phyloP scores from a whole-genome alignment of 2,797 vertebrate genomes.

The Falco berigora region DNA sequence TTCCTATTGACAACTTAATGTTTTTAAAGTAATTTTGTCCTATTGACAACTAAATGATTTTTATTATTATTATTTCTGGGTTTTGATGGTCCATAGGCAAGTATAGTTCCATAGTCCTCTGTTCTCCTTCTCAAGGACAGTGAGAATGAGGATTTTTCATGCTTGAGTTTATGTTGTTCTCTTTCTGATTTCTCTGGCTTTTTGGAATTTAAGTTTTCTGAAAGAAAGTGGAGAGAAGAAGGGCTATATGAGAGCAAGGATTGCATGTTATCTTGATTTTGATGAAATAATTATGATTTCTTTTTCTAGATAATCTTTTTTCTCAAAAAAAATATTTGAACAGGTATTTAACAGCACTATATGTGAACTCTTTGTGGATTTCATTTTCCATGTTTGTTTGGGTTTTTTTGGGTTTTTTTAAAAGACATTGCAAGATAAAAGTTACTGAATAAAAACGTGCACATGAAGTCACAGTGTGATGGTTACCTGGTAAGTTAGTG shows the following conservation, averaged over 20 bases:
- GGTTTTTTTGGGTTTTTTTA: not conserved
- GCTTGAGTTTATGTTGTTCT: not conserved
- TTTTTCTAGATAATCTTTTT: not conserved
- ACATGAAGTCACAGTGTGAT: rapidly evolving
- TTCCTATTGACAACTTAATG: not conserved
- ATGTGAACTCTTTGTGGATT: not conserved
- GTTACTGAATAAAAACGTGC: not conserved
- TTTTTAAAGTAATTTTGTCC: not conserved
- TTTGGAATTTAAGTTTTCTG: not conserved
- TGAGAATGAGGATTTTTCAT: not conserved
- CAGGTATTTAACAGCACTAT: not conserved
- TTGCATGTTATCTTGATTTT: not conserved
- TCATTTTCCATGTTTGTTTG: not conserved
- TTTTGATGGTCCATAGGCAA: not conserved
- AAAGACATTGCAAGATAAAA: not conserved
- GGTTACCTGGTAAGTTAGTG: not conserved
- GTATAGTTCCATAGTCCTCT: not conserved
- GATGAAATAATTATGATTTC: not conserved
- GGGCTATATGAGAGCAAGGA: not conserved
- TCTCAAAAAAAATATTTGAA: not conserved
- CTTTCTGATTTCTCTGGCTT: not conserved
- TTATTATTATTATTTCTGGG: not conserved
- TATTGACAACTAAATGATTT: not conserved
- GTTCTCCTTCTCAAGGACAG: not conserved
- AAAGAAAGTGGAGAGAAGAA: not conserved